These are phyloP conservation scores for Drosophila infuscata DNA, from an alignment of 2,888 invertebrate genomes.

Conservation along the genomic window DNA sequence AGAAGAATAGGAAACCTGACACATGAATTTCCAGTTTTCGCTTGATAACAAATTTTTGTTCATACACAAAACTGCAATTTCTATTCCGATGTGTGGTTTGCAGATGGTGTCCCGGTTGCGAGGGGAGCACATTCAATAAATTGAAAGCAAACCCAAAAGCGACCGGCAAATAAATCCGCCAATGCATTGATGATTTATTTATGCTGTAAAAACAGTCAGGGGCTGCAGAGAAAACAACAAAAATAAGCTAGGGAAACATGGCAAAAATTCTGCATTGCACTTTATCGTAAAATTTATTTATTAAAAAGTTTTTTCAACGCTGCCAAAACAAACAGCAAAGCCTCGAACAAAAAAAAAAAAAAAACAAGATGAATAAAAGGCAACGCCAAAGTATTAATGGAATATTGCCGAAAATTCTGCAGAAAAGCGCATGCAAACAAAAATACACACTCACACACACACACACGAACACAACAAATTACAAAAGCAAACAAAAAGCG, in stretches of 20 bases:
- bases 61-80: conserved; percentile 36
- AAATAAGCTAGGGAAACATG: not conserved
- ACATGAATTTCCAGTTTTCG: conserved; percentile 57
- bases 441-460: conserved; percentile 28
- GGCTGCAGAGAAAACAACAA: conserved; percentile 14
- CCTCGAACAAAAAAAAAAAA: not conserved
- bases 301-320: conserved; percentile 59
- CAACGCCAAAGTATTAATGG: conserved; percentile 70
- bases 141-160: conserved; percentile 34
- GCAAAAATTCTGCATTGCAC: conserved; percentile 64
- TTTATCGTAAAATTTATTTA: conserved; percentile 74
- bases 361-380: not conserved
- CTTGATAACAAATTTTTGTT: conserved; percentile 36
- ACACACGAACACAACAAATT: conserved; percentile 49
- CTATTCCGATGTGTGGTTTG: not conserved
- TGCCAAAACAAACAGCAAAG: conserved; percentile 63
- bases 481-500: conserved; percentile 68
- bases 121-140: conserved; percentile 29
- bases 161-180: conserved; percentile 46
- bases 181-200: conserved; percentile 77
- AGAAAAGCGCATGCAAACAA: conserved; percentile 74
- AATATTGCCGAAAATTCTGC: conserved; percentile 78
- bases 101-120: not conserved
- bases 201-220: conserved; percentile 42
- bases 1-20: conserved; percentile 17